Conservation (phyloP, 2,113 vertebrate genomes). For the Melanotaenia duboulayi region DNA sequence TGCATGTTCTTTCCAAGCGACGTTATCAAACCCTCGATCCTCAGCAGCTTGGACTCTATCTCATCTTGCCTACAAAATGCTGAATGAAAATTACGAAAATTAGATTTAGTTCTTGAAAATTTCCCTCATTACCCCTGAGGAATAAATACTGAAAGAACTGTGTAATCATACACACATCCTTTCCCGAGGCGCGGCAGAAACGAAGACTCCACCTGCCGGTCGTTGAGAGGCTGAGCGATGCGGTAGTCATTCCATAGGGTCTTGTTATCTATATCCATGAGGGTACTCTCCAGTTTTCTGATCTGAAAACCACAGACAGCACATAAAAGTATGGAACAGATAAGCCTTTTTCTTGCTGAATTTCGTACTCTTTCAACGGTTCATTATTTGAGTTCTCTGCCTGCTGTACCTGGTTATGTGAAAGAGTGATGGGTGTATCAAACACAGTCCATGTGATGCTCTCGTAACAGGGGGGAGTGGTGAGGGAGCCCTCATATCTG, state of each 20-base stretch:
- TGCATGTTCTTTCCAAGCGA: constrained; percentile 76
- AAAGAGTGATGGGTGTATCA: constrained; percentile 85
- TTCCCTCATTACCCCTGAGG: background rate
- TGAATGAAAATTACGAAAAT: background rate
- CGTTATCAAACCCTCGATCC: constrained; percentile 82
- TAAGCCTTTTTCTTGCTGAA: background rate
- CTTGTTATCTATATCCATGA: constrained; percentile 86
- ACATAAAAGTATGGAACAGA: background rate
- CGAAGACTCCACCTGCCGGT: constrained; percentile 86
- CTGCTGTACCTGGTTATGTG: constrained; percentile 85
- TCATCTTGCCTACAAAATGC: constrained; percentile 84
- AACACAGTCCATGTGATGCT: constrained; percentile 91
- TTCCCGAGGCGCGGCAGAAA: constrained; percentile 74
- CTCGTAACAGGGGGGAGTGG: constrained; percentile 90
- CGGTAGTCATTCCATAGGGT: constrained; percentile 89
- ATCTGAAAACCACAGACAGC: constrained; percentile 67
- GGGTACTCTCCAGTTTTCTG: constrained; percentile 85
- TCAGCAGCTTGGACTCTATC: constrained; percentile 80
- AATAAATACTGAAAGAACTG: background rate
- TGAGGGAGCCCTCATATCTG: constrained; percentile 89
- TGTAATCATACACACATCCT: constrained; percentile 78
- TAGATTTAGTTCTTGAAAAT: background rate
- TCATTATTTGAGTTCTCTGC: background rate
- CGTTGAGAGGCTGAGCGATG: constrained; percentile 84
- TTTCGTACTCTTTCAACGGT: no score